These are phyloP conservation scores for Melipona beecheii DNA, from an alignment of 2,888 invertebrate genomes.

Conservation along the genomic window DNA sequence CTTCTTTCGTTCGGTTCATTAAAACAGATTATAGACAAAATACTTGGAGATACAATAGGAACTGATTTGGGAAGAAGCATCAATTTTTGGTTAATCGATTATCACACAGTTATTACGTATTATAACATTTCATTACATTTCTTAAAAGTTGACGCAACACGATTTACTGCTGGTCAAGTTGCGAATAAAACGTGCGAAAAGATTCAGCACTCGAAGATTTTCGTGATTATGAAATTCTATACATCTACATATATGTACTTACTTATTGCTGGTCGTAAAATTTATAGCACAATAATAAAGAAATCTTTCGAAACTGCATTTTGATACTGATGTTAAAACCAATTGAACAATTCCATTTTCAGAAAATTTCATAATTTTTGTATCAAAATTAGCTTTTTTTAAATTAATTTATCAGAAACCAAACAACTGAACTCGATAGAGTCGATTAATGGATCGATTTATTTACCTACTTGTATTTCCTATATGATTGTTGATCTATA, in stretches of 20 bases:
- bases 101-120: conserved; percentile 39
- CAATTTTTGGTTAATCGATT: conserved; percentile 39
- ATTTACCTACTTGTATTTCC: too few species aligned
- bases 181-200: conserved; percentile 36
- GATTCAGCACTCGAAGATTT: conserved; percentile 23
- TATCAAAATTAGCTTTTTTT: not conserved
- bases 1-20: not conserved
- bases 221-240: conserved; percentile 36
- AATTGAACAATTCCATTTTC: not conserved
- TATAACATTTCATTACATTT: conserved; percentile 35
- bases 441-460: not conserved
- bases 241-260: not conserved
- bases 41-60: conserved; percentile 28
- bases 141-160: conserved; percentile 32
- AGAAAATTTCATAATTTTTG: not conserved
- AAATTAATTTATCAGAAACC: not conserved
- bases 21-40: not conserved
- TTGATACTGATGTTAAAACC: conserved; percentile 4
- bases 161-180: conserved; percentile 37
- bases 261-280: not conserved
- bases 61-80: conserved; percentile 26
- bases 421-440: not conserved
- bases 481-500: not conserved
- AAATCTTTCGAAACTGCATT: conserved; percentile 11
- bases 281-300: conserved; percentile 29